Conservation (phyloP, 2,888 invertebrate genomes). For the Eueremaeus valkanovi region DNA sequence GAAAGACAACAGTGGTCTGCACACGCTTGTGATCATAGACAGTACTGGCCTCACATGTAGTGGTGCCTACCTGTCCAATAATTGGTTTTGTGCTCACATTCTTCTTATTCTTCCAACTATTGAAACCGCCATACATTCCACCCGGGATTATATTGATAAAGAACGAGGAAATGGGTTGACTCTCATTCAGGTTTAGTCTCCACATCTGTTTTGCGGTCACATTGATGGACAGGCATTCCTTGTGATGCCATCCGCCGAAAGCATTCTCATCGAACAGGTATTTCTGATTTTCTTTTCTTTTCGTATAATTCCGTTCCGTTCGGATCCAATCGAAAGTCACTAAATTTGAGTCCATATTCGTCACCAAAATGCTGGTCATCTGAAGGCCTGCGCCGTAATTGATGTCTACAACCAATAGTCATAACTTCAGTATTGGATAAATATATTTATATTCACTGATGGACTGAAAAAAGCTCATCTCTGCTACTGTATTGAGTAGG, state of each 20-base stretch:
- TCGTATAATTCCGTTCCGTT: too few species aligned
- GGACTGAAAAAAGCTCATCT: too few species aligned
- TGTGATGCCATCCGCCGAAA: not conserved
- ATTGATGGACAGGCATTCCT: not conserved
- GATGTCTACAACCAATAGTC: too few species aligned
- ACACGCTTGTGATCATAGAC: not conserved
- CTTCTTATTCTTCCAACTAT: too few species aligned
- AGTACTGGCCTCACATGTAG: not conserved
- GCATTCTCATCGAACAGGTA: not conserved
- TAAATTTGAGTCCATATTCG: too few species aligned
- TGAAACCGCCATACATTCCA: not conserved
- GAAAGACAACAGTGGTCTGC: not conserved
- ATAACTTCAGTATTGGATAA: too few species aligned
- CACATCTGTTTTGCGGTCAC: not conserved
- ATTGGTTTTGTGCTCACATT: not conserved
- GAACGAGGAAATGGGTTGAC: not conserved
- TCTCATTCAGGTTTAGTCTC: not conserved
- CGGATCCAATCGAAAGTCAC: too few species aligned
- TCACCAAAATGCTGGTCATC: not conserved
- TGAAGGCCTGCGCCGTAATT: too few species aligned
- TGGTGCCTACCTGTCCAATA: not conserved
- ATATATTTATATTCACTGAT: too few species aligned
- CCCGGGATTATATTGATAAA: not conserved
- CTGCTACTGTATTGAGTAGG: too few species aligned
- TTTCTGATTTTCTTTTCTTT: too few species aligned